Evolutionary conservation across 1,140 invertebrate species (phyloP).

Genomic region (Drosophila kepulauana): DNA sequence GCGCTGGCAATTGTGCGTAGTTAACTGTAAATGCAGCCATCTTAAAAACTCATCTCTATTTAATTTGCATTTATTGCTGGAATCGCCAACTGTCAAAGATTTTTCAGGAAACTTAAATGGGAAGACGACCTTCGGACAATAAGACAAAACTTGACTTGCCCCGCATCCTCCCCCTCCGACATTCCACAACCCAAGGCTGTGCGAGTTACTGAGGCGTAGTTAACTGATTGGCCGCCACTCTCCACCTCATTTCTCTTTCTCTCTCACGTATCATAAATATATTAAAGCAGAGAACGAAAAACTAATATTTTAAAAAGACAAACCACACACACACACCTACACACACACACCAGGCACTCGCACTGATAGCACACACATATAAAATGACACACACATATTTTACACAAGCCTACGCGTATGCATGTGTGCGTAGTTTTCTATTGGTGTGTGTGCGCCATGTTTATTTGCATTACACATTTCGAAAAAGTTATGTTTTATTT

Average conservation of each 20-base stretch:
- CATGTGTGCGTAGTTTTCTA: not conserved
- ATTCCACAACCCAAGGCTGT: not conserved
- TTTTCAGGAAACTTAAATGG: slow-evolving; percentile 15
- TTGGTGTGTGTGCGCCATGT: slow-evolving; percentile 23
- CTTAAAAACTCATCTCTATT: slow-evolving; percentile 22
- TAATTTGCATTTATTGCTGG: slow-evolving; percentile 35
- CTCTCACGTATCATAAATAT: slow-evolving; percentile 3
- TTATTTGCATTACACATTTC: slow-evolving; percentile 15
- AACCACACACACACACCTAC: slow-evolving; percentile 3
- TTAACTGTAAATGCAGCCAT: slow-evolving; percentile 25
- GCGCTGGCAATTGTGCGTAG: slow-evolving; percentile 4
- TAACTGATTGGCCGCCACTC: slow-evolving; percentile 23
- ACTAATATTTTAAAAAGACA: slow-evolving; percentile 24
- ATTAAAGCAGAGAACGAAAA: slow-evolving; percentile 6
- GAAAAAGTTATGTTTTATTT: not conserved
- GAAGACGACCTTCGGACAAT: slow-evolving; percentile 31
- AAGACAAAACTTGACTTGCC: not conserved
- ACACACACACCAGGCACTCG: slow-evolving; percentile 5
- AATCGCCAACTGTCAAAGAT: slow-evolving; percentile 9
- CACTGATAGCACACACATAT: not conserved
- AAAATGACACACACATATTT: slow-evolving; percentile 7
- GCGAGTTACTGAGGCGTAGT: slow-evolving; percentile 31
- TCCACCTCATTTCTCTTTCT: not conserved
- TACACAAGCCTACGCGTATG: not conserved
- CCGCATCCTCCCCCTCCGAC: not conserved